Percentiles rank a stretch among this genome's conserved stretches.
Conservation (phyloP, 1,140 invertebrate genomes). For the Chlorops oryzae region DNA sequence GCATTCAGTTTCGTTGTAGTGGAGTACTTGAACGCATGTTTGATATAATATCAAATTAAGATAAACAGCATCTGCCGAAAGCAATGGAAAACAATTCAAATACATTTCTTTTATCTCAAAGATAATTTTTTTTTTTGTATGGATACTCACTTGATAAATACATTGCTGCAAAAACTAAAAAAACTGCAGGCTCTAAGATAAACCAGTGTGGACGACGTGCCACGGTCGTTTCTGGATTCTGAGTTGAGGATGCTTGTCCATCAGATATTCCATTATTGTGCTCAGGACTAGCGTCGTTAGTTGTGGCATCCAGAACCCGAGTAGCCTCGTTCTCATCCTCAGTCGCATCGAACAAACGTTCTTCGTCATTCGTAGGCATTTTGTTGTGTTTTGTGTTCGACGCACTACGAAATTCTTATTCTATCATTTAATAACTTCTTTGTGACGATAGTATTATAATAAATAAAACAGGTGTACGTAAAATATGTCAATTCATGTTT, state of each 20-base stretch:
- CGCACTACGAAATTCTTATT: too few species aligned
- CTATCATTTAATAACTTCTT: too few species aligned
- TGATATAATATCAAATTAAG: conserved; percentile 43
- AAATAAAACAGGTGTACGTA: too few species aligned
- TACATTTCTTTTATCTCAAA: too few species aligned
- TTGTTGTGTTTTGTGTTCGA: too few species aligned
- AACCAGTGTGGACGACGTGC: conserved; percentile 23
- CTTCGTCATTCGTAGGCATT: too few species aligned
- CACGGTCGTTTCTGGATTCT: background rate
- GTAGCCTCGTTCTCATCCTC: background rate
- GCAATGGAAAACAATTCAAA: too few species aligned
- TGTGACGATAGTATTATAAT: too few species aligned
- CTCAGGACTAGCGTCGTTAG: background rate
- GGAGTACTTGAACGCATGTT: conserved; percentile 34
- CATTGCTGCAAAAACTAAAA: conserved; percentile 37
- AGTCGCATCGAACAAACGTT: conserved; percentile 11
- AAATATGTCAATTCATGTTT: too few species aligned
- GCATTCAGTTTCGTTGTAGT: conserved; percentile 35
- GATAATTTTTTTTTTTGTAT: too few species aligned
- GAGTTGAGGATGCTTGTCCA: background rate
- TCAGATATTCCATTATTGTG: background rate
- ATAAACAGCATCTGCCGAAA: conserved; percentile 41
- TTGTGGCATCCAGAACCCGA: conserved; percentile 2
- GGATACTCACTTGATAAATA: conserved; percentile 30
- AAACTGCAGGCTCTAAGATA: conserved; percentile 41